These are phyloP conservation scores for Apolygus lucorum DNA, from an alignment of 1,140 invertebrate genomes.

Conservation along the genomic window DNA sequence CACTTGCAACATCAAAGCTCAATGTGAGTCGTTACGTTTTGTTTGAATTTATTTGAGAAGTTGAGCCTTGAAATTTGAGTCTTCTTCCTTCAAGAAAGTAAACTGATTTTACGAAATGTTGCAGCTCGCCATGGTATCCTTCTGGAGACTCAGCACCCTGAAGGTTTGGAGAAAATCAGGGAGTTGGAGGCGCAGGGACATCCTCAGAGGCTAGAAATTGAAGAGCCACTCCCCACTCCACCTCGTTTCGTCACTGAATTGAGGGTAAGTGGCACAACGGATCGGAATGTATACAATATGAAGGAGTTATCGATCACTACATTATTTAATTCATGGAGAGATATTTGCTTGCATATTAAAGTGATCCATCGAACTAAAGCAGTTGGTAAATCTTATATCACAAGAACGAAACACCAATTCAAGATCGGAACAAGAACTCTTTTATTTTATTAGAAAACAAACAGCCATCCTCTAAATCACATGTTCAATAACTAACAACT, in stretches of 20 bases:
- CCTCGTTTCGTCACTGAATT: constrained; percentile 76
- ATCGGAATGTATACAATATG: too few species aligned
- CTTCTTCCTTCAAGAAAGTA: background rate
- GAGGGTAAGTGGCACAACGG: constrained; percentile 38
- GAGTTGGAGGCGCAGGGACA: constrained; percentile 75
- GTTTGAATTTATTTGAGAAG: background rate
- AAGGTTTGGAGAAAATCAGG: constrained; percentile 83
- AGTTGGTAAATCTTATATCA: too few species aligned
- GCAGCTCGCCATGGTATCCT: constrained; percentile 71
- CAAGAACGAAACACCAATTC: too few species aligned
- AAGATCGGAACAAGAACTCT: too few species aligned
- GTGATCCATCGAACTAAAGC: too few species aligned
- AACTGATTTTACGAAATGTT: constrained; percentile 35
- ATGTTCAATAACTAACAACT: too few species aligned
- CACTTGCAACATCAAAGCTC: constrained; percentile 75
- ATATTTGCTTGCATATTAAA: too few species aligned
- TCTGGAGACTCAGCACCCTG: constrained; percentile 84
- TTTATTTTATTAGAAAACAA: too few species aligned
- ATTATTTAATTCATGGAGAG: too few species aligned
- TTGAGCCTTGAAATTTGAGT: background rate
- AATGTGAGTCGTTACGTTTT: constrained; percentile 50
- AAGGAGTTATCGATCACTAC: too few species aligned
- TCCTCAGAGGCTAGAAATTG: constrained; percentile 65
- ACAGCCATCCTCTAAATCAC: too few species aligned
- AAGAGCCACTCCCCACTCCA: constrained; percentile 63